A percentile compares a stretch with the other conserved stretches of the same genome.
Conservation (phyloP, 2,888 invertebrate species). For the Drosophila kuntzei region DNA sequence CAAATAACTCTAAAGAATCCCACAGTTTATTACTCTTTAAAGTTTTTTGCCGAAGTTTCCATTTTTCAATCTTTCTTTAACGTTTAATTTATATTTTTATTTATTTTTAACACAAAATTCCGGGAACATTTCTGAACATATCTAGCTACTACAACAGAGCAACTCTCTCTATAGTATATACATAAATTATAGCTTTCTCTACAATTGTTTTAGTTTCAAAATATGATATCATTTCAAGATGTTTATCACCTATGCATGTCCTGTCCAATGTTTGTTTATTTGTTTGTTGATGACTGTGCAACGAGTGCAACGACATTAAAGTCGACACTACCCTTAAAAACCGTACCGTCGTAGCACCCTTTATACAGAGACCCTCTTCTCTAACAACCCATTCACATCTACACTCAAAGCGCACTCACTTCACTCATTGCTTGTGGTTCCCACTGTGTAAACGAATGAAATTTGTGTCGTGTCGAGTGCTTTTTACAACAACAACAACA, state of each 20-base stretch:
- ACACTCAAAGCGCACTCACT: conserved; percentile 32
- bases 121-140: neutral
- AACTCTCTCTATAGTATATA: neutral
- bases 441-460: conserved; percentile 64
- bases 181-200: neutral
- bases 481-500: conserved; percentile 41
- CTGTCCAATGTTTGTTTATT: conserved; percentile 31
- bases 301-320: conserved; percentile 75
- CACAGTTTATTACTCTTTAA: no score
- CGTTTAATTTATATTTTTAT: neutral
- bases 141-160: neutral
- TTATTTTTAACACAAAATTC: neutral
- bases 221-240: conserved; percentile 31
- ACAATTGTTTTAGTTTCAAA: conserved; percentile 11
- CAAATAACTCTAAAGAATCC: no score
- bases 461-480: conserved; percentile 73
- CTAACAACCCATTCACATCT: conserved; percentile 7
- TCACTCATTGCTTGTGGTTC: conserved; percentile 43
- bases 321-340: conserved; percentile 15
- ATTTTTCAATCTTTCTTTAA: no score
- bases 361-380: no score
- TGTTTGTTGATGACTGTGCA: conserved; percentile 36
- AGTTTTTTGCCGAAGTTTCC: no score
- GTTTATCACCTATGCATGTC: conserved; percentile 43
- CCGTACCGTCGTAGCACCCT: neutral